Evolutionary conservation across 92 coral and sea anemone species (phyloP).

Genomic region (Epizoanthus fatuus): DNA sequence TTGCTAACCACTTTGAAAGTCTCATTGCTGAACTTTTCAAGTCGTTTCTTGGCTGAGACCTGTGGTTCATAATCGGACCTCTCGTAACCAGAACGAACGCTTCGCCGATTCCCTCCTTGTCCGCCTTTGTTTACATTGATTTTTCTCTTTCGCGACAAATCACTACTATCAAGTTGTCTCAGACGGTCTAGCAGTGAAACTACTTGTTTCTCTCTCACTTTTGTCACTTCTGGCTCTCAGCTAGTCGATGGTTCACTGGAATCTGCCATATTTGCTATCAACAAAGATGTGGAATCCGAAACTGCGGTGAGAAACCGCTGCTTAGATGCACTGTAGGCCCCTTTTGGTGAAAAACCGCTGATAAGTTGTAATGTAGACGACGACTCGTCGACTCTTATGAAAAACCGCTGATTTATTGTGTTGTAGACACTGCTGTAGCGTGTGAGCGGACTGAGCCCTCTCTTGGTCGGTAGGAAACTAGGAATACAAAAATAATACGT

Average conservation of each 20-base stretch:
- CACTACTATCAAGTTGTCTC: constrained; percentile 29
- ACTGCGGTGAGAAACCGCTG: constrained; percentile 14
- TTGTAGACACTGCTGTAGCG: background rate
- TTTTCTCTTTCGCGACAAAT: constrained; percentile 54
- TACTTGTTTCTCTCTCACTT: constrained; percentile 26
- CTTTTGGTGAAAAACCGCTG: constrained; percentile 20
- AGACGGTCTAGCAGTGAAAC: constrained; percentile 50
- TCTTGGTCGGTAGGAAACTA: too few relatives aligned
- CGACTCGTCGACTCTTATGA: too few relatives aligned
- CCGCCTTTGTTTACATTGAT: constrained; percentile 50
- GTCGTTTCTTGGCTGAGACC: constrained; percentile 58
- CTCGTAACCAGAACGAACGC: constrained; percentile 7
- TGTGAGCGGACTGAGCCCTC: too few relatives aligned
- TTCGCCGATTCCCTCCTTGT: constrained; percentile 49
- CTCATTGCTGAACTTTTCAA: constrained; percentile 41
- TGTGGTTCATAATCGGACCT: constrained; percentile 47
- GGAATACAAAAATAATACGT: background rate
- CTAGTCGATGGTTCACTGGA: constrained; percentile 28
- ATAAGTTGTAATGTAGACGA: constrained; percentile 25
- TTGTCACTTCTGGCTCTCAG: background rate
- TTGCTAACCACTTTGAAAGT: constrained; percentile 32
- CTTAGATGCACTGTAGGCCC: background rate
- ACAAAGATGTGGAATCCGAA: constrained; percentile 33
- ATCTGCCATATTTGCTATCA: constrained; percentile 48
- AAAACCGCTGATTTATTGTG: too few relatives aligned